These are phyloP conservation scores for Apogon talboti DNA, from an alignment of 2,797 vertebrate species.

Conservation along the genomic window DNA sequence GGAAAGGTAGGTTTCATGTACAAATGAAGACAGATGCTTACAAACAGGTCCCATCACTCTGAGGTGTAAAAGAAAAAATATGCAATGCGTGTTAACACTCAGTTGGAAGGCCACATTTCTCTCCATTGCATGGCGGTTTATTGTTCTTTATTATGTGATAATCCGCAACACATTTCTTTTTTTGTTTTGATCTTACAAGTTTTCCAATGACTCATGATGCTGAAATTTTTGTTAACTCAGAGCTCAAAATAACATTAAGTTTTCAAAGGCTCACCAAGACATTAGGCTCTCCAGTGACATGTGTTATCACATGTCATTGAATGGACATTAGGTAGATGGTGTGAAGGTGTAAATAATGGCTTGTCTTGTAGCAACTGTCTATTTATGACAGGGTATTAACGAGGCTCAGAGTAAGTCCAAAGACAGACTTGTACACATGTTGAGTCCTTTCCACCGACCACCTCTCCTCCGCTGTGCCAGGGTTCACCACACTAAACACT, in stretches of 20 bases:
- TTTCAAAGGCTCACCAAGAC: constrained; percentile 13
- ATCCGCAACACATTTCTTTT: constrained; percentile 1
- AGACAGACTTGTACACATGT: constrained; percentile 41
- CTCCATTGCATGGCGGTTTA: constrained; percentile 2
- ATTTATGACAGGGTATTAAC: constrained; percentile 60
- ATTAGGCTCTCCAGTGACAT: background rate
- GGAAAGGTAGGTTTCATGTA: constrained; percentile 88
- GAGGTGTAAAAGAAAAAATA: background rate
- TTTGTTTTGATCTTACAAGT: constrained; percentile 20
- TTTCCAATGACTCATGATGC: constrained; percentile 32
- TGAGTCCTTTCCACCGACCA: constrained; percentile 34
- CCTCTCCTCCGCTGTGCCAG: constrained; percentile 25
- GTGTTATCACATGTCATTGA: constrained; percentile 24
- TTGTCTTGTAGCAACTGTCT: constrained; percentile 6
- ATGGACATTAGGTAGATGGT: constrained; percentile 21
- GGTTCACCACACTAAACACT: constrained; percentile 30
- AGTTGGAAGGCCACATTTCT: background rate
- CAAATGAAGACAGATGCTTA: constrained; percentile 21
- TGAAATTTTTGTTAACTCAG: constrained; percentile 34
- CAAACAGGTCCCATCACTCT: background rate
- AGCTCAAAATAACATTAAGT: constrained; percentile 12
- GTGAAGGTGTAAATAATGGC: constrained; percentile 54
- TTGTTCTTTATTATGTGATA: constrained; percentile 25
- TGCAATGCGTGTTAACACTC: background rate
- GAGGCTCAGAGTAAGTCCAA: constrained; percentile 35